These are phyloP conservation scores for Phortica magna DNA, from an alignment of 2,888 invertebrate species.

Conservation along the genomic window DNA sequence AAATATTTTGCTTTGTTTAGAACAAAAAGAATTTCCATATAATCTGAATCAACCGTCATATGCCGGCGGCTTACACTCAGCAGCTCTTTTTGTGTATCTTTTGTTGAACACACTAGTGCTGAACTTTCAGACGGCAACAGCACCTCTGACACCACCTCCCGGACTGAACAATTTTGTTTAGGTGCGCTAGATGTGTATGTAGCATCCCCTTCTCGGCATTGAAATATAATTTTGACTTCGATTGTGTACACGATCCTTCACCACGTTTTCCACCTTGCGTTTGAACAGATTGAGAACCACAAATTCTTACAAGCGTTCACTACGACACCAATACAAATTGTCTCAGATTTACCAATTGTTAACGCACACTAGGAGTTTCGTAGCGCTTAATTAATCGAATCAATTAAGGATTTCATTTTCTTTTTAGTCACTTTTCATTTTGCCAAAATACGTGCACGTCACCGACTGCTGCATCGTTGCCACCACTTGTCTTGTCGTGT, in stretches of 20 bases:
- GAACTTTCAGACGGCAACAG: background rate
- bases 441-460: background rate
- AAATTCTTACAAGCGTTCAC: too few species aligned
- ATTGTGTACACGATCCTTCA: too few species aligned
- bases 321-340: too few species aligned
- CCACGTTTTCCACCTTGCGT: too few species aligned
- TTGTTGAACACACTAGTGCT: slow-evolving; percentile 56
- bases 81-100: slow-evolving; percentile 29
- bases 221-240: too few species aligned
- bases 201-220: too few species aligned
- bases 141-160: slow-evolving; percentile 8
- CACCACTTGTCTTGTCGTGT: background rate
- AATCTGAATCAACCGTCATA: slow-evolving; percentile 5
- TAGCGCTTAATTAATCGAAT: background rate
- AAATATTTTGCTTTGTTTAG: slow-evolving; percentile 36
- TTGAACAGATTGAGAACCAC: too few species aligned
- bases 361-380: too few species aligned
- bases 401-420: background rate
- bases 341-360: too few species aligned
- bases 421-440: background rate
- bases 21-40: slow-evolving; percentile 23
- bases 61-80: slow-evolving; percentile 48
- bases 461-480: background rate
- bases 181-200: background rate
- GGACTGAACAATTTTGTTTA: background rate